These are phyloP conservation scores for Ciconia maguari DNA, from an alignment of 2,113 vertebrate genomes.

Conservation along the genomic window DNA sequence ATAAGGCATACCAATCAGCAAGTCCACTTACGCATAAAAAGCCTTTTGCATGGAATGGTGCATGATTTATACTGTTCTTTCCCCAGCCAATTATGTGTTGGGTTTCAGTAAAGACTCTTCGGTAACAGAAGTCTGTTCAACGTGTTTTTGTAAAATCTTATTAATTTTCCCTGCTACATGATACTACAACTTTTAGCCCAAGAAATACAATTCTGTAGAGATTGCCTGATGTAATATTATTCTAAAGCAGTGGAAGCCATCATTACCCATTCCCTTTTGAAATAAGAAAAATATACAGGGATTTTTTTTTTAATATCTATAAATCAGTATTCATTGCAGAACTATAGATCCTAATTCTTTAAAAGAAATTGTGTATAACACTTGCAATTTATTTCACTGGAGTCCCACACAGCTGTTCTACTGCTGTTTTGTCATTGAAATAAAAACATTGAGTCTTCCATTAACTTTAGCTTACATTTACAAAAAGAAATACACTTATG, in stretches of 20 bases:
- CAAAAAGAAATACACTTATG: conserved; percentile 53
- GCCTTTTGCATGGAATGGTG: background rate
- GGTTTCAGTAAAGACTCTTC: background rate
- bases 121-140: background rate
- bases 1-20: background rate
- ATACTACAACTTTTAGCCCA: background rate
- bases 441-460: conserved; percentile 53
- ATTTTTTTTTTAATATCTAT: conserved; percentile 51
- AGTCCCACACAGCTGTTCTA: conserved; percentile 52
- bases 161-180: background rate
- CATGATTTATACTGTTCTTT: background rate
- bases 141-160: background rate
- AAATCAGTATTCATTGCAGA: conserved; percentile 64
- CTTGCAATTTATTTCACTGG: conserved; percentile 27
- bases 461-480: conserved; percentile 64
- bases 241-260: conserved; percentile 10
- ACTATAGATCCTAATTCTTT: conserved; percentile 62
- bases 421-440: conserved; percentile 46
- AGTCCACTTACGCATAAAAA: background rate
- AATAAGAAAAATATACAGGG: conserved; percentile 24
- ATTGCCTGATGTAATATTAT: background rate
- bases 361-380: conserved; percentile 30
- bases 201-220: background rate
- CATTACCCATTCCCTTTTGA: conserved; percentile 18
- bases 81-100: background rate